These are phyloP conservation scores for Cassiopea xamachana DNA, from an alignment of 30 jellyfish, hydroid and myxozoan species.

Conservation along the genomic window DNA sequence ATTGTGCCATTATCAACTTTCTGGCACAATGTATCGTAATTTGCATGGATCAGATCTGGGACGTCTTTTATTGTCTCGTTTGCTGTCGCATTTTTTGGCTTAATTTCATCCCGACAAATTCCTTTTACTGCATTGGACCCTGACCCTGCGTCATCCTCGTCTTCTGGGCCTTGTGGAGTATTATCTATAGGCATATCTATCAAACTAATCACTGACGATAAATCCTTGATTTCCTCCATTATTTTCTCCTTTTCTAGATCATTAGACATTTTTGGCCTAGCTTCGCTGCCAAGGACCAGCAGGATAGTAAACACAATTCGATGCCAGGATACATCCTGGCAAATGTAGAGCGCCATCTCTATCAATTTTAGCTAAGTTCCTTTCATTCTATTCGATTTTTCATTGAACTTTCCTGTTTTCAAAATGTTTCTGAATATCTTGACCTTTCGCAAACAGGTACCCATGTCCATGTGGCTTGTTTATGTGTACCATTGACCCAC, in stretches of 20 bases:
- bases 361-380: not conserved
- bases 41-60: constrained; percentile 60
- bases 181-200: constrained; percentile 61
- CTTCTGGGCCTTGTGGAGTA: constrained; percentile 75
- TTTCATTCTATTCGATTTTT: not conserved
- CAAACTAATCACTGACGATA: constrained; percentile 25
- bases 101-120: constrained; percentile 13
- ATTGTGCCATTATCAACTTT: constrained; percentile 29
- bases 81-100: constrained; percentile 32
- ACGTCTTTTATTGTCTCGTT: constrained; percentile 4
- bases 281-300: not conserved
- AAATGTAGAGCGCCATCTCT: not conserved
- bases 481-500: constrained; percentile 39
- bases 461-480: not conserved
- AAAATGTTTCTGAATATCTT: not conserved
- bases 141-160: constrained; percentile 64
- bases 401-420: not conserved
- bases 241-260: constrained; percentile 8
- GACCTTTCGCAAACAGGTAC: constrained; percentile 23
- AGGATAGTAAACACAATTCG: not conserved
- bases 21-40: constrained; percentile 51
- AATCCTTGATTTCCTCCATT: constrained; percentile 25
- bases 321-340: not conserved
- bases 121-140: constrained; percentile 18
- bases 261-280: constrained; percentile 38